Percentiles rank a stretch among this genome's conserved stretches.
Evolutionary conservation across 1,140 invertebrate genomes (phyloP).

Genomic region (Heliconius himera): DNA sequence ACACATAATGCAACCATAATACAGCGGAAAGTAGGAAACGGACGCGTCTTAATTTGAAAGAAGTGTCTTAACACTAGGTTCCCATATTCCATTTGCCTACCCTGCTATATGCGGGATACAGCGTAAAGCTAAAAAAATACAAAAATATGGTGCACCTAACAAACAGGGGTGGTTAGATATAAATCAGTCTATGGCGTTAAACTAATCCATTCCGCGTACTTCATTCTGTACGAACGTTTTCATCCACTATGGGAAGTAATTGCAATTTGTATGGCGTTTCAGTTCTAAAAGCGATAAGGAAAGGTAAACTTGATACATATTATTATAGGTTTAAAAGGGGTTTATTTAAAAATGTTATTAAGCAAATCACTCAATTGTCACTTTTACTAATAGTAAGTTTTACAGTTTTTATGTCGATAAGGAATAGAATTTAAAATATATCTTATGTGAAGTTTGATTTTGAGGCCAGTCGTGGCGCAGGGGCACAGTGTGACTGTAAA

Average conservation of each 20-base stretch:
- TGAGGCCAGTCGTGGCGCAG: too few relatives aligned
- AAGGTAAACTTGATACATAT: neutral
- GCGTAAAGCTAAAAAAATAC: too few relatives aligned
- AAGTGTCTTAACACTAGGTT: too few relatives aligned
- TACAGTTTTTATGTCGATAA: neutral
- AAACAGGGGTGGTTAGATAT: conserved; percentile 25
- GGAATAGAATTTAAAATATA: neutral
- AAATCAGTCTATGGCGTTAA: conserved; percentile 32
- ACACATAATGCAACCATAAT: too few relatives aligned
- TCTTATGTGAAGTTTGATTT: too few relatives aligned
- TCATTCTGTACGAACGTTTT: conserved; percentile 24
- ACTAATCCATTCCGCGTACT: conserved; percentile 31
- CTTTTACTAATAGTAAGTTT: too few relatives aligned
- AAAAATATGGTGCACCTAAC: neutral
- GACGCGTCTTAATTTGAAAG: too few relatives aligned
- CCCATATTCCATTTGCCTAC: too few relatives aligned
- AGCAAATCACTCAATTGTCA: too few relatives aligned
- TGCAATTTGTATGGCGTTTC: conserved; percentile 10
- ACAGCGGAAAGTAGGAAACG: too few relatives aligned
- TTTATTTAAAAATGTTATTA: neutral
- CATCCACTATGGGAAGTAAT: conserved; percentile 8
- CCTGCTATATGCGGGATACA: too few relatives aligned
- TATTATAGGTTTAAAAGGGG: neutral
- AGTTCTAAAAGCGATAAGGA: neutral
- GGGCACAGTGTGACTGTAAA: too few relatives aligned